A percentile compares a stretch with the other conserved stretches of the same genome.
phyloP scores from a whole-genome alignment of 2,797 vertebrate genomes.

The Choloepus didactylus region DNA sequence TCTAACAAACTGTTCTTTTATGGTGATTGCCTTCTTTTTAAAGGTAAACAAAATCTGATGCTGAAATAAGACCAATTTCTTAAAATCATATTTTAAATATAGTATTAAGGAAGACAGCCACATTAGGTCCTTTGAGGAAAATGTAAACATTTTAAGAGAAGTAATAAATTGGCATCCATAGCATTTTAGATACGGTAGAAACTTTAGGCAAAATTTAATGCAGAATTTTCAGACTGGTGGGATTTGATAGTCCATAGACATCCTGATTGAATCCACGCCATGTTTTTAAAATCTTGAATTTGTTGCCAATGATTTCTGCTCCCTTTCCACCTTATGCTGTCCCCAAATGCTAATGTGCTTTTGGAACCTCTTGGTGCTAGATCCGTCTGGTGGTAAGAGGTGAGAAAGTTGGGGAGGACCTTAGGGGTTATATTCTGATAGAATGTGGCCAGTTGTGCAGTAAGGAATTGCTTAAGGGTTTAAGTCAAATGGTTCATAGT shows the following conservation, averaged over 20 bases:
- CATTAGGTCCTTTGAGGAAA: background rate
- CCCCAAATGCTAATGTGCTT: background rate
- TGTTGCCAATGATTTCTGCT: background rate
- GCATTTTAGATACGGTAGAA: constrained; percentile 30
- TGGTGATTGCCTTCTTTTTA: background rate
- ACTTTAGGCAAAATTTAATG: background rate
- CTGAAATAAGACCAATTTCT: constrained; percentile 10
- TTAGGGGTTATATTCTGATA: background rate
- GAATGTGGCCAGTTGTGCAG: background rate
- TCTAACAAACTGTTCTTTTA: constrained; percentile 35
- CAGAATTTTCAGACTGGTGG: background rate
- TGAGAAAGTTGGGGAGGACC: background rate
- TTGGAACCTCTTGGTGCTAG: background rate
- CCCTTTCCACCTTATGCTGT: background rate
- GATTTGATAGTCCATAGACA: background rate
- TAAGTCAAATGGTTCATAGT: background rate
- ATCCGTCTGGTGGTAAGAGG: background rate
- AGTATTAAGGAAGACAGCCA: background rate
- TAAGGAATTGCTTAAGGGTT: background rate
- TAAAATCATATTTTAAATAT: constrained; percentile 44
- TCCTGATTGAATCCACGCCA: background rate
- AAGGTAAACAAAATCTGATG: constrained; percentile 41
- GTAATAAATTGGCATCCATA: background rate
- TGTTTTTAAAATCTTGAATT: background rate
- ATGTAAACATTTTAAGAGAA: background rate